Evolutionary conservation across 1,140 invertebrate genomes (phyloP).

Genomic region (Hydropsyche tenuis): DNA sequence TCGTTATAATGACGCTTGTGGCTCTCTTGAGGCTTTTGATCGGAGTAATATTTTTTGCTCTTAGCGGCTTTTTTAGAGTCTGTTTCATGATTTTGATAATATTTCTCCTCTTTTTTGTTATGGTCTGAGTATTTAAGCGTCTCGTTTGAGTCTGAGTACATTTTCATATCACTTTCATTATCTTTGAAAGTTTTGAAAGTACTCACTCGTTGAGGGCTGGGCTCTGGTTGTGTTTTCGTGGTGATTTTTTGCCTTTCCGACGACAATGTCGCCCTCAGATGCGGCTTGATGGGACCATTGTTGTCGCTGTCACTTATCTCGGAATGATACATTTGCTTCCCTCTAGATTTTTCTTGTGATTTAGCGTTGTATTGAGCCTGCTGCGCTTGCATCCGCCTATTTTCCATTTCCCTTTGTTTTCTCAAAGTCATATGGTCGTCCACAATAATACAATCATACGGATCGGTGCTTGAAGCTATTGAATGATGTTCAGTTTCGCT

Average conservation of each 20-base stretch:
- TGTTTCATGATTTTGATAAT: slow-evolving; percentile 64
- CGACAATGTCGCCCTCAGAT: slow-evolving; percentile 57
- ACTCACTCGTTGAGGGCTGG: slow-evolving; percentile 41
- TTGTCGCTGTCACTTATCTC: slow-evolving; percentile 49
- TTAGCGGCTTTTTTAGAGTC: slow-evolving; percentile 66
- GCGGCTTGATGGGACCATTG: slow-evolving; percentile 58
- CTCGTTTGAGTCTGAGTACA: slow-evolving; percentile 61
- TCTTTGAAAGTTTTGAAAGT: slow-evolving; percentile 64
- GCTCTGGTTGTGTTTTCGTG: slow-evolving; percentile 53
- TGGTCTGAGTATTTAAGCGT: slow-evolving; percentile 62
- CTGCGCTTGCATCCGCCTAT: slow-evolving; percentile 56
- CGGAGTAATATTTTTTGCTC: slow-evolving; percentile 60
- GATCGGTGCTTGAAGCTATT: slow-evolving; percentile 70
- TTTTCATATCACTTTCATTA: slow-evolving; percentile 61
- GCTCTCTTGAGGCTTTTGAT: slow-evolving; percentile 57
- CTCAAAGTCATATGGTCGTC: slow-evolving; percentile 72
- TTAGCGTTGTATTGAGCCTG: slow-evolving; percentile 50
- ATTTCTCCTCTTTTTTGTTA: slow-evolving; percentile 60
- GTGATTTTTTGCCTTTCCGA: slow-evolving; percentile 58
- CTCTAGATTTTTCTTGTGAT: slow-evolving; percentile 49
- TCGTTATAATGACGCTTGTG: slow-evolving; percentile 64
- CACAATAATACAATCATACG: slow-evolving; percentile 76
- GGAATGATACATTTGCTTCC: slow-evolving; percentile 40
- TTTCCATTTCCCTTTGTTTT: slow-evolving; percentile 65
- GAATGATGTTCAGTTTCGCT: slow-evolving; percentile 67